Evolutionary conservation across 2,113 vertebrate species (phyloP).

Genomic region (Anser cygnoides): DNA sequence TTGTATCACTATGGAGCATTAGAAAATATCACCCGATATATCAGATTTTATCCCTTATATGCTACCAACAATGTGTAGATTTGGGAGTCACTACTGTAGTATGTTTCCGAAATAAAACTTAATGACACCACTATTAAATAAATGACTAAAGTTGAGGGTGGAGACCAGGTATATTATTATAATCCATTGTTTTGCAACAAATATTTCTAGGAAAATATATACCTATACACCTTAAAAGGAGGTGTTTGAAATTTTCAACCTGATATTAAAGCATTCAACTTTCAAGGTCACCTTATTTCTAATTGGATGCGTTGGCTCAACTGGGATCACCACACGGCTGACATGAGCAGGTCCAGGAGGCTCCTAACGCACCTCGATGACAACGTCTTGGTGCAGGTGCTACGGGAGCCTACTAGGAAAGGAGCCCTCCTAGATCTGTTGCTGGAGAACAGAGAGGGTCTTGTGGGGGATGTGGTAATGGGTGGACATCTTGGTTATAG

Average conservation of each 20-base stretch:
- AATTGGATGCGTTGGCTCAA: background rate
- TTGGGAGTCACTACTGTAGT: background rate
- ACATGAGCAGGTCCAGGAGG: too few relatives aligned
- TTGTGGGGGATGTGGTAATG: too few relatives aligned
- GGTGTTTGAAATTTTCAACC: background rate
- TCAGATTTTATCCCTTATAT: background rate
- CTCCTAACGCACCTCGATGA: too few relatives aligned
- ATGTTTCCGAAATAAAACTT: background rate
- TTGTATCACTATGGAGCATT: background rate
- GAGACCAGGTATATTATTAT: background rate
- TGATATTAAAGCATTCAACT: background rate
- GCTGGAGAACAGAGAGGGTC: too few relatives aligned
- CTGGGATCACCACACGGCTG: too few relatives aligned
- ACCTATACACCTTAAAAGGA: too few relatives aligned
- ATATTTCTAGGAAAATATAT: background rate
- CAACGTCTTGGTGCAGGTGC: too few relatives aligned
- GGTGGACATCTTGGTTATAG: too few relatives aligned
- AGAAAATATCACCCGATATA: background rate
- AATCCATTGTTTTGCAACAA: too few relatives aligned
- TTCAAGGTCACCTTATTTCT: constrained; percentile 5
- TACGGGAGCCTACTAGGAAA: too few relatives aligned
- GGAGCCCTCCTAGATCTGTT: too few relatives aligned
- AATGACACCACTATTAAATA: too few relatives aligned
- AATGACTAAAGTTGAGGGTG: background rate
- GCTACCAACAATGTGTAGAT: background rate